Conservation (phyloP, 2,113 vertebrate genomes). For the Cyanistes caeruleus region DNA sequence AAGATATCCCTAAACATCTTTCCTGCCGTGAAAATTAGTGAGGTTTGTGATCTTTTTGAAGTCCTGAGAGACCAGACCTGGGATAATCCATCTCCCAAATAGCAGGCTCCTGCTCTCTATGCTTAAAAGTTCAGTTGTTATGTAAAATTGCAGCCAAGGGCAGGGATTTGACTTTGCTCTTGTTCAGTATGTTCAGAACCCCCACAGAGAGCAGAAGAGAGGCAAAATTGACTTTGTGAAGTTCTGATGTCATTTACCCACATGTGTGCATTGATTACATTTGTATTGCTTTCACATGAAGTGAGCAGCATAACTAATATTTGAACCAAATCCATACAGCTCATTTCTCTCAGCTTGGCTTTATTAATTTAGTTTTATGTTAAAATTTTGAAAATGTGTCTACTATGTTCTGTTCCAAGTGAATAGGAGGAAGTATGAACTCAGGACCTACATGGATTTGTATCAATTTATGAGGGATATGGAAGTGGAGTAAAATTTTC, state of each 20-base stretch:
- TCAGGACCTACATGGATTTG: not conserved
- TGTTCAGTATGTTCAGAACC: not conserved
- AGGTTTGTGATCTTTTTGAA: not conserved
- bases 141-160: not conserved
- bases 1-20: not conserved
- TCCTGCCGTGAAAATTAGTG: not conserved
- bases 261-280: slow-evolving; percentile 15
- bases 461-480: not conserved
- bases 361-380: not conserved
- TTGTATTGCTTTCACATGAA: slow-evolving; percentile 51
- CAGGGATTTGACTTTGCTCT: slow-evolving; percentile 29
- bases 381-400: not conserved
- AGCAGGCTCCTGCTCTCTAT: not conserved
- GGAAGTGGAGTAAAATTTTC: not conserved
- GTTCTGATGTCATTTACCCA: slow-evolving; percentile 50
- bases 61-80: not conserved
- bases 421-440: not conserved
- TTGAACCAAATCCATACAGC: not conserved
- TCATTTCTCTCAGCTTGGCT: not conserved
- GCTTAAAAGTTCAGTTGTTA: slow-evolving; percentile 10
- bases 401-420: not conserved
- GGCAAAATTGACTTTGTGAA: not conserved
- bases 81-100: not conserved
- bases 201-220: not conserved
- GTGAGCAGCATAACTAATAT: not conserved